phyloP scores from a whole-genome alignment of 2,797 vertebrate species.

The Catostomus latipinnis region DNA sequence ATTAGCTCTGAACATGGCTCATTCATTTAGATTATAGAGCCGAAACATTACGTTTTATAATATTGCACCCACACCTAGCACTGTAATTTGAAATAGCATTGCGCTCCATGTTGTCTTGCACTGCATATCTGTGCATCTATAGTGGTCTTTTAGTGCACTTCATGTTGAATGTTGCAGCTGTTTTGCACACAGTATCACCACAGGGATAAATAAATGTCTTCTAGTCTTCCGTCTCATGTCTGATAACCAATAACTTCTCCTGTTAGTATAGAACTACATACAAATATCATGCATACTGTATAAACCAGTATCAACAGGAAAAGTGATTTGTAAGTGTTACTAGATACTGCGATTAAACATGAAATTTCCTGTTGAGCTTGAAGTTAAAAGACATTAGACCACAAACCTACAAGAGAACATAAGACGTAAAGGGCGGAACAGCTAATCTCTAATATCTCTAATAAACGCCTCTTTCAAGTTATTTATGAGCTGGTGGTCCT shows the following conservation, averaged over 20 bases:
- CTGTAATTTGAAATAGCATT: too few species aligned
- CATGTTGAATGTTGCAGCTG: not conserved
- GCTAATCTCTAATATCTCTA: constrained; percentile 8
- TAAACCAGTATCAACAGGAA: not conserved
- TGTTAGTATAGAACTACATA: not conserved
- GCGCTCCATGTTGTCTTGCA: too few species aligned
- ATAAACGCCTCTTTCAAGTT: constrained; percentile 17
- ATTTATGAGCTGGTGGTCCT: constrained; percentile 12
- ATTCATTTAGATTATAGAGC: not conserved
- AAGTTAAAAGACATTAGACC: not conserved
- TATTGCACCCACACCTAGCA: too few species aligned
- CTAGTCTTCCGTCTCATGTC: too few species aligned
- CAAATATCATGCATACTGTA: not conserved
- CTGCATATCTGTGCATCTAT: too few species aligned
- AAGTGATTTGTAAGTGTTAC: not conserved
- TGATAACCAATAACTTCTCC: not conserved
- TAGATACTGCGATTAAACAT: constrained; percentile 9
- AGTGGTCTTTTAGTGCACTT: not conserved
- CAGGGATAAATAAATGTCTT: not conserved
- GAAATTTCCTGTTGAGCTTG: constrained; percentile 17
- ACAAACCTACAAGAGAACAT: not conserved
- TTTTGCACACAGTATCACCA: not conserved
- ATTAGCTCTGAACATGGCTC: not conserved
- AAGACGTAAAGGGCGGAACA: not conserved
- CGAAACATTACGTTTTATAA: too few species aligned